Percentiles rank a stretch among this genome's conserved stretches.
These are phyloP conservation scores for Boleophthalmus pectinirostris DNA, from an alignment of 2,113 vertebrate species.

Conservation along the genomic window DNA sequence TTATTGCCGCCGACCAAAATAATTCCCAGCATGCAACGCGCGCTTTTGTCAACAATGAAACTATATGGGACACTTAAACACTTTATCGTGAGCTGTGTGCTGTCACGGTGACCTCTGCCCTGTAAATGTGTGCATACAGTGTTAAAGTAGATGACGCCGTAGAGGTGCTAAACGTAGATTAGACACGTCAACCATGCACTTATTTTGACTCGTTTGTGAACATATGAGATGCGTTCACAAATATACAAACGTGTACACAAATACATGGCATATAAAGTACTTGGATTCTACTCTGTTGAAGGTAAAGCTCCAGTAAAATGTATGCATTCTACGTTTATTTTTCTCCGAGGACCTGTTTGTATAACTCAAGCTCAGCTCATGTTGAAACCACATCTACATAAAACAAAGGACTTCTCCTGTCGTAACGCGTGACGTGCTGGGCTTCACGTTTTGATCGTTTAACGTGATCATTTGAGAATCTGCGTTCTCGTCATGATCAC, in stretches of 20 bases:
- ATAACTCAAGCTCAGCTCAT: neutral
- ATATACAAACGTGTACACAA: neutral
- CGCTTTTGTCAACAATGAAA: no score
- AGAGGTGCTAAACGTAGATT: slow-evolving; percentile 56
- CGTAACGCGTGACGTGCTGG: neutral
- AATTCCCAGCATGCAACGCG: no score
- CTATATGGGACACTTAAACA: neutral
- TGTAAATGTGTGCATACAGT: slow-evolving; percentile 56
- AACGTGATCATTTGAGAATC: neutral
- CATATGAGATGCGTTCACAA: slow-evolving; percentile 67
- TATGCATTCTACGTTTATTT: no score
- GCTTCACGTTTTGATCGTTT: neutral
- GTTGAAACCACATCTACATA: no score
- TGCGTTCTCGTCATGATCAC: neutral
- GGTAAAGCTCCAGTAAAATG: no score
- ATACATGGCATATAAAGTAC: slow-evolving; percentile 39
- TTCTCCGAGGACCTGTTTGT: neutral
- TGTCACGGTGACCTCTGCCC: slow-evolving; percentile 64
- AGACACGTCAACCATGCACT: slow-evolving; percentile 71
- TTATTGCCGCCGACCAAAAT: no score
- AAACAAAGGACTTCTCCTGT: neutral
- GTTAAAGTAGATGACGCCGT: slow-evolving; percentile 46
- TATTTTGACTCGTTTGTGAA: slow-evolving; percentile 54
- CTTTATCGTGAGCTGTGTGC: slow-evolving; percentile 27
- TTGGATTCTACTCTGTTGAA: neutral